Evolutionary conservation across 2,113 vertebrate genomes (phyloP).

Genomic region (Zapus hudsonius): DNA sequence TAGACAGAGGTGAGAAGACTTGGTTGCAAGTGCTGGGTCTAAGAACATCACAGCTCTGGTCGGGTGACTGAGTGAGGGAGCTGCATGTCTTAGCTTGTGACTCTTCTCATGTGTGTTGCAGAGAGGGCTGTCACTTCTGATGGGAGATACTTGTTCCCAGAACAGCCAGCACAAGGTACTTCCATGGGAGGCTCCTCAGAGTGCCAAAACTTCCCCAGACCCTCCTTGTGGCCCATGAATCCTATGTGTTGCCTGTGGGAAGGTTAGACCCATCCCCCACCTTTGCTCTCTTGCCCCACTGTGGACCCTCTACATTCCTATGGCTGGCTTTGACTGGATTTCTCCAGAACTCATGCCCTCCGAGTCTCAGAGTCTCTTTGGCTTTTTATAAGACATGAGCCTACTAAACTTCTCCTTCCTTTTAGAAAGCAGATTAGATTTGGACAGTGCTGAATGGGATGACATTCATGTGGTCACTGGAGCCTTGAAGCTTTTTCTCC

Average conservation of each 20-base stretch:
- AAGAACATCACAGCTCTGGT: not conserved
- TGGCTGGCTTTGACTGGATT: not conserved
- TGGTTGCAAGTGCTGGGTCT: not conserved
- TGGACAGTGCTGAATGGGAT: conserved; percentile 92
- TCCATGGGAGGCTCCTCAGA: not conserved
- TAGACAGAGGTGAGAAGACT: conserved; percentile 91
- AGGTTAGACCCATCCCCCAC: not conserved
- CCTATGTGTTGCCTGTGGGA: not conserved
- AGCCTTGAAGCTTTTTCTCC: conserved; percentile 95
- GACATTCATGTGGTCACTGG: conserved; percentile 94
- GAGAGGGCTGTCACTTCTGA: conserved; percentile 94
- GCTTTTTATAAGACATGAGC: not conserved
- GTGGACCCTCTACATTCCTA: not conserved
- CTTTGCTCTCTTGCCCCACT: not conserved
- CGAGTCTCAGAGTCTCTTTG: not conserved
- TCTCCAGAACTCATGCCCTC: not conserved
- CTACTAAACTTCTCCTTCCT: not conserved
- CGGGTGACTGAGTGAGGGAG: not conserved
- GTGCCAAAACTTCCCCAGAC: not conserved
- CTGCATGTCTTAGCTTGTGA: not conserved
- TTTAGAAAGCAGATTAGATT: conserved; percentile 91
- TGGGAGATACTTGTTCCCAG: conserved; percentile 93
- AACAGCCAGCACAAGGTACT: conserved; percentile 92
- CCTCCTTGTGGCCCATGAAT: not conserved
- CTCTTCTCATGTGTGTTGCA: conserved; percentile 82